Conservation (phyloP, 2,888 invertebrate genomes). For the Odontocolon sp. region DNA sequence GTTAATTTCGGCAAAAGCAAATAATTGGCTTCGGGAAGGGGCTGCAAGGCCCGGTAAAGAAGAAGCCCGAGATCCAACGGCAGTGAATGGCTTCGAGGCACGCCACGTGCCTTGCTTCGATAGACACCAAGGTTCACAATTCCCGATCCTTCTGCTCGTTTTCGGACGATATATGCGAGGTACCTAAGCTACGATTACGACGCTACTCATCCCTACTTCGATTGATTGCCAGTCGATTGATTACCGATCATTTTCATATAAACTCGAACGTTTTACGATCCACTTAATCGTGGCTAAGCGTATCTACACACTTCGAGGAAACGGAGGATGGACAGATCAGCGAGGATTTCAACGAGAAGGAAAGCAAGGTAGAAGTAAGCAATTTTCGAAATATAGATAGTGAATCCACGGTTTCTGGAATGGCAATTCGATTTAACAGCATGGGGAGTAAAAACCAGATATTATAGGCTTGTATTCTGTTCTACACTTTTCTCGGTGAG, state of each 20-base stretch:
- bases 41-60: conserved; percentile 40
- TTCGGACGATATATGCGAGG: neutral
- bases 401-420: conserved; percentile 37
- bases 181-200: neutral
- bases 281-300: conserved; percentile 8
- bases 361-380: conserved; percentile 21
- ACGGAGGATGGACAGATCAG: neutral
- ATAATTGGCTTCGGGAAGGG: conserved; percentile 72
- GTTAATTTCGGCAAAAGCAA: conserved; percentile 77
- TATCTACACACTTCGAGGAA: neutral
- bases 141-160: conserved; percentile 19
- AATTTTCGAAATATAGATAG: conserved; percentile 47
- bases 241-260: conserved; percentile 15
- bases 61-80: conserved; percentile 41
- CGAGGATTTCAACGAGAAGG: neutral
- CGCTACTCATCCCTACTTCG: neutral
- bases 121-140: conserved; percentile 29
- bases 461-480: conserved; percentile 40
- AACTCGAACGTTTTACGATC: conserved; percentile 2
- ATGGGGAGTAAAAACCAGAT: conserved; percentile 3
- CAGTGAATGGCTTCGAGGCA: conserved; percentile 73
- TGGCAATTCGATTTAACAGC: conserved; percentile 50
- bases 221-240: conserved; percentile 28
- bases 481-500: conserved; percentile 12
- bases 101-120: conserved; percentile 68